Base-by-base conservation (phyloP, 2,797 vertebrate genomes). In the Hoplostethus mediterraneus region DNA sequence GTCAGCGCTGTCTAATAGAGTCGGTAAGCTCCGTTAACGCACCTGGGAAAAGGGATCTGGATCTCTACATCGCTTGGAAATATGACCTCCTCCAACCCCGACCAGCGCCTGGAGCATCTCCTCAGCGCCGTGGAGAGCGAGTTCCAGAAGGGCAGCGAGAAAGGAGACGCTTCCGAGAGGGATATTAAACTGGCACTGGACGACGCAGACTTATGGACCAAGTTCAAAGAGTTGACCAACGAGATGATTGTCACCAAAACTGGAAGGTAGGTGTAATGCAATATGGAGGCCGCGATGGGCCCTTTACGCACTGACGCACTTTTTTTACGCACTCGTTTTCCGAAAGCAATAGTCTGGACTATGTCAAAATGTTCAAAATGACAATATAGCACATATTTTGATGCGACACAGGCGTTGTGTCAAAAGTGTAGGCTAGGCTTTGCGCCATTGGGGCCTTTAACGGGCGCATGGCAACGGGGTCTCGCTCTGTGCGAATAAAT, bases 241-340 rank as follows among this genome's bases (percentile, higher is more conserved):
- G 95, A 96, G 79, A 96, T 96, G 95, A 96, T 96, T 33, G 95
- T 96, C 79, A 95, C 95, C 25, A 96, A 96, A 67, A 95, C 95
- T 0, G 95, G 95, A 33, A 93, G 95, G 95, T 96, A 89, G 44
- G 88, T 71, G 6, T 2, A n/a, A n/a, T 0, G 8, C n/a, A 1
- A n/a, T 21, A 0, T 12, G 17, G 49, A 59, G 11, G 60, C 62
- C 17, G 62, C 3, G 7, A 30, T 1, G 53, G 47, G 30, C 0
- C 2, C 3, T 58, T 28, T 71, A 1, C 49, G 75, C 54, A 33
- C 54, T 10, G 13, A 7, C 10, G 14, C 12, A 11, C 25, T 65
- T 31, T 65, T 31, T 56, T 61, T 73, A 68, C 74, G 73, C 72
- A 51, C 68, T 44, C 54, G 68, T 44, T 33, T 13, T 13, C 12